Base-by-base conservation (phyloP, 2,113 vertebrate genomes). In the Conger conger region DNA sequence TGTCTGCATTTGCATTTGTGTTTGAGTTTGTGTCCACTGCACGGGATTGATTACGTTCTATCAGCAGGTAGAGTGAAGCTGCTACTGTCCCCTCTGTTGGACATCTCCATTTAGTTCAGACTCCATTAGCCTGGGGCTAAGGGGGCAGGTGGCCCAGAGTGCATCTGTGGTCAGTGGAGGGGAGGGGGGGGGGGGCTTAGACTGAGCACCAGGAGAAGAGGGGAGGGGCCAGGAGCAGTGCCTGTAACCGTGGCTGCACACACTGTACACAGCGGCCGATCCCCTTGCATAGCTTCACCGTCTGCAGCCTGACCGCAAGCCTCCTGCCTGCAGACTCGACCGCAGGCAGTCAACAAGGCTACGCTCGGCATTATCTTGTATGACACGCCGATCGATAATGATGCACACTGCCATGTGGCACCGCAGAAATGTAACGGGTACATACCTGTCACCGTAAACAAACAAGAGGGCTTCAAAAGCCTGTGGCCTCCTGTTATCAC, bases 341-440 rank as follows among this genome's bases (percentile, higher is more conserved):
- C 95, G 88, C 93, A 95, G 94, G 86, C 84, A 88, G 84, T 92
- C 93, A 94, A 90, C 88, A 91, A 91, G 94, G 94, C 90, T 93
- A 85, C 91, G 91, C 88, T 93, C 90, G 87, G 91, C 90, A 89
- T 91, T 90, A 94, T 92, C 91, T 85, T 83, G 89, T 87, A 90
- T 93, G 93, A 94, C 94, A 96, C 89, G 0, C 1, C n/a, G 89
- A 94, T 96, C 94, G 54, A 95, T 94, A 91, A 87, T 93, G 87
- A 87, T 86, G 86, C 86, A 84, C 83, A 82, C 37, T 42, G 73
- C 30, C 45, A 53, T 36, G 82, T 85, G 88, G 86, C 68, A 83
- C 54, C 7, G 50, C 81, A 84, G 77, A 40, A 40, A 82, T 83
- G 86, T 81, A 68, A 84, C 78, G 82, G 83, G 50, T 54, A 37